These are phyloP conservation scores for Zophobas atratus DNA, from an alignment of 1,140 invertebrate species.

Conservation along the genomic window DNA sequence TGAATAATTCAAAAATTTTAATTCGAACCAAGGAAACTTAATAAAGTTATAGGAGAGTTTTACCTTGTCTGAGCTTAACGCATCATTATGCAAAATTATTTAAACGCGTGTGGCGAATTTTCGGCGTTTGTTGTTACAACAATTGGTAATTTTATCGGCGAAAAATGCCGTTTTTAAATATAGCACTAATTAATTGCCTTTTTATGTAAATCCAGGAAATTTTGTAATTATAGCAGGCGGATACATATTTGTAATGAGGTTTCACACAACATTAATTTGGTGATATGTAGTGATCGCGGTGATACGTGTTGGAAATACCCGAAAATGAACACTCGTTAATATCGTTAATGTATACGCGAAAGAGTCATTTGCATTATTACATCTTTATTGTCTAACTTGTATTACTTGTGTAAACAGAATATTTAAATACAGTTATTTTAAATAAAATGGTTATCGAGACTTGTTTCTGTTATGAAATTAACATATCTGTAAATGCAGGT, in stretches of 20 bases:
- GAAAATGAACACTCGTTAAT: slow-evolving; percentile 6
- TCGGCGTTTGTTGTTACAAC: neutral
- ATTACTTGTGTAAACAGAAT: slow-evolving; percentile 27
- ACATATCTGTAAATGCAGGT: slow-evolving; percentile 30
- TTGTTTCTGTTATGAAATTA: slow-evolving; percentile 21
- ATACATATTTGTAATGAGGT: slow-evolving; percentile 42
- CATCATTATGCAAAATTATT: slow-evolving; percentile 1
- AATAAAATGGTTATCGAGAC: slow-evolving; percentile 2
- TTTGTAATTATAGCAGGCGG: slow-evolving; percentile 24
- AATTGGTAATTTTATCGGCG: neutral
- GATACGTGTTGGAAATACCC: slow-evolving; percentile 3
- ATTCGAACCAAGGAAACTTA: slow-evolving; percentile 9
- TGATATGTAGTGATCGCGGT: slow-evolving; percentile 30
- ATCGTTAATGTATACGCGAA: slow-evolving; percentile 18
- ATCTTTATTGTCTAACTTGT: slow-evolving; percentile 36
- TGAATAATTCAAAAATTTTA: slow-evolving; percentile 46
- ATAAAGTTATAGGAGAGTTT: slow-evolving; percentile 5
- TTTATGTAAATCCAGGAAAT: slow-evolving; percentile 35
- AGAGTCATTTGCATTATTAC: slow-evolving; percentile 21
- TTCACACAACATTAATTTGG: slow-evolving; percentile 44
- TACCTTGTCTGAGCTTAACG: slow-evolving; percentile 3
- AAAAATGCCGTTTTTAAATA: slow-evolving; percentile 34
- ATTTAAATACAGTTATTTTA: slow-evolving; percentile 32
- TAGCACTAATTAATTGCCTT: slow-evolving; percentile 39
- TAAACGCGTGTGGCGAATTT: neutral